Evolutionary conservation across 2,888 invertebrate genomes (phyloP), one percentile per base, ranked within the genome.

Genomic region (Zaprionus obscuricornis): DNA sequence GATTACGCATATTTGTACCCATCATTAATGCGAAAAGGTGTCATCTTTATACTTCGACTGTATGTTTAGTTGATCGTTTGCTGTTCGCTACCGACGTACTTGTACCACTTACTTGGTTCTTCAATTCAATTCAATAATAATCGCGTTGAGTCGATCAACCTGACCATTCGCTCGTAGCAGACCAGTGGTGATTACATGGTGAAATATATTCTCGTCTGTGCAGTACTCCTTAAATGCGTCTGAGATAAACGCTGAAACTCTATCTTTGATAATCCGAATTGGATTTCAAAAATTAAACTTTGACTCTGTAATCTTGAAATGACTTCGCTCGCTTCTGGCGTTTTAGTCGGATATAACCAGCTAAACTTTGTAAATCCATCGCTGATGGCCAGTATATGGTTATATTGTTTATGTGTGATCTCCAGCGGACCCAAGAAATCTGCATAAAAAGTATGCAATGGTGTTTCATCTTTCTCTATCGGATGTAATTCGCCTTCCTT

Each of bases 361-460:
- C 70, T 74, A 72, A 88, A 89, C 43, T 89, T 90, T 0, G 87
- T 87, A 33, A 88, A 89, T 0, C 62, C 79, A 60, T 90, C 89
- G 0, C 89, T 56, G 0, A 89, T 65, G 0, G 85, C 86, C 0
- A 90, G 71, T 0, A 90, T 84, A 14, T 75, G 66, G 1, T 66
- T 67, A 11, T 71, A 74, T 1, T 64, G 37, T 29, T 68, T 69
- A 7, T 45, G 58, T 0, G 88, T 89, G 2, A 74, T 70, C 0
- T 78, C 66, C 8, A 88, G 24, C 0, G 88, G 88, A 5, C 88
- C 89, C 0, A 90, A 31, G 39, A 88, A 89, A 36, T 90, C 89
- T 2, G 79, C 43, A 17, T 83, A 75, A 16, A 65, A 72, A 0
- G 78, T 83, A 1, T 67, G 40, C 1, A 77, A 40, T 1, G 74